phyloP scores from a whole-genome alignment of 2,797 vertebrate genomes.

The Ispidina picta region DNA sequence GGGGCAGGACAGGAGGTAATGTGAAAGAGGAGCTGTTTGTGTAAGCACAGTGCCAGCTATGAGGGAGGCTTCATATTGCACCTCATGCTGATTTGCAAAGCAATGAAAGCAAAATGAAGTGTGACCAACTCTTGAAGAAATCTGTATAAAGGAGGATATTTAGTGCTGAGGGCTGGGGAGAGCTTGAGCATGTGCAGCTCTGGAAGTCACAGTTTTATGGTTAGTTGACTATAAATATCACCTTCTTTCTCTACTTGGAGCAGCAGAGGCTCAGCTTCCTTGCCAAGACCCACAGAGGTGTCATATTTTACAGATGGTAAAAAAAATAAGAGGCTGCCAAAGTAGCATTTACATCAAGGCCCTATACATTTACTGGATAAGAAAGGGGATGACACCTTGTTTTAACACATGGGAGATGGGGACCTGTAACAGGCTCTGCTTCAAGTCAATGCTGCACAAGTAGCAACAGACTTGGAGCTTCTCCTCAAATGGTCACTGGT shows the following conservation, averaged over 20 bases:
- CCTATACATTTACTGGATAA: not conserved
- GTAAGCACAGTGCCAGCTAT: not conserved
- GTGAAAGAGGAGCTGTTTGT: constrained; percentile 3
- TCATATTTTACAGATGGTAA: constrained; percentile 13
- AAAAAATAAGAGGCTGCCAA: not conserved
- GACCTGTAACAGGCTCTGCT: constrained; percentile 6
- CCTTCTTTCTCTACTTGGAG: constrained; percentile 17
- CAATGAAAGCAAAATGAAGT: not conserved
- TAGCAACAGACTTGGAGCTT: not conserved
- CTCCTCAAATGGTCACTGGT: not conserved
- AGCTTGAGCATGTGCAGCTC: not conserved
- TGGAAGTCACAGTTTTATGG: not conserved
- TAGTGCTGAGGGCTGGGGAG: not conserved
- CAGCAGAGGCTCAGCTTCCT: constrained; percentile 6
- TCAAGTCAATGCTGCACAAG: not conserved
- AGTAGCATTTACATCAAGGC: not conserved
- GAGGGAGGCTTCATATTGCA: not conserved
- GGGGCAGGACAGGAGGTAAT: not conserved
- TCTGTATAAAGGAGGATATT: not conserved
- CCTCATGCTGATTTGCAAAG: not conserved
- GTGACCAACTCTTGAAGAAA: not conserved
- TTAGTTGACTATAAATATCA: constrained; percentile 29
- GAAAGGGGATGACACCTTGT: not conserved
- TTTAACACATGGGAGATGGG: not conserved
- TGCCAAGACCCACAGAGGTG: not conserved